Evolutionary conservation across 2,113 vertebrate genomes (phyloP).

Genomic region (Callopanchax toddi): DNA sequence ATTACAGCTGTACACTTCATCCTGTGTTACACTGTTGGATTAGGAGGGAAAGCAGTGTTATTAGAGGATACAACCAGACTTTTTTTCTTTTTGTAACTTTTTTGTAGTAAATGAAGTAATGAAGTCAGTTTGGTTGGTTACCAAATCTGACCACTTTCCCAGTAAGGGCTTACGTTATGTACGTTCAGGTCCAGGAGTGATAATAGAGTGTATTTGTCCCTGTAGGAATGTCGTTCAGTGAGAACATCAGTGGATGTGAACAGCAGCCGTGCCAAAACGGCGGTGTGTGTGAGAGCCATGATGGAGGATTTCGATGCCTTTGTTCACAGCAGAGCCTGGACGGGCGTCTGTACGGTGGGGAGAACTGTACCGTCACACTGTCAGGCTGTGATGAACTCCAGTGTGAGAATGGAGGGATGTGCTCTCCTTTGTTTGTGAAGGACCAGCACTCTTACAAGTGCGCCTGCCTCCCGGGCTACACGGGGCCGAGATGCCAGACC

Average conservation of each 20-base stretch:
- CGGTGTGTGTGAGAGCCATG: slow-evolving; percentile 83
- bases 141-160: no score
- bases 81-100: no score
- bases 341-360: slow-evolving; percentile 84
- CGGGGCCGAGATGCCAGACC: slow-evolving; percentile 80
- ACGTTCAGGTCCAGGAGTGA: no score
- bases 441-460: slow-evolving; percentile 81
- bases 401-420: slow-evolving; percentile 86
- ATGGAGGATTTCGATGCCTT: slow-evolving; percentile 83
- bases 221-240: slow-evolving; percentile 80
- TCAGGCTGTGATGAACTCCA: slow-evolving; percentile 80
- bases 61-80: no score
- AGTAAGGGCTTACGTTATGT: no score
- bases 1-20: no score
- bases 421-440: slow-evolving; percentile 80
- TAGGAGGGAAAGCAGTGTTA: no score
- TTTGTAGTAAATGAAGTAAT: no score
- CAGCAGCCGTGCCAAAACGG: slow-evolving; percentile 87
- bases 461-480: slow-evolving; percentile 83
- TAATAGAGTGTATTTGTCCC: slow-evolving; percentile 8
- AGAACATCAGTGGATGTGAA: slow-evolving; percentile 81
- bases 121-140: no score
- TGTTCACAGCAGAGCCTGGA: slow-evolving; percentile 78
- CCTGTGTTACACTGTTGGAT: no score
- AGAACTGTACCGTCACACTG: slow-evolving; percentile 84